Evolutionary conservation across 2,888 invertebrate species (phyloP).

Genomic region (Empis stercorea): DNA sequence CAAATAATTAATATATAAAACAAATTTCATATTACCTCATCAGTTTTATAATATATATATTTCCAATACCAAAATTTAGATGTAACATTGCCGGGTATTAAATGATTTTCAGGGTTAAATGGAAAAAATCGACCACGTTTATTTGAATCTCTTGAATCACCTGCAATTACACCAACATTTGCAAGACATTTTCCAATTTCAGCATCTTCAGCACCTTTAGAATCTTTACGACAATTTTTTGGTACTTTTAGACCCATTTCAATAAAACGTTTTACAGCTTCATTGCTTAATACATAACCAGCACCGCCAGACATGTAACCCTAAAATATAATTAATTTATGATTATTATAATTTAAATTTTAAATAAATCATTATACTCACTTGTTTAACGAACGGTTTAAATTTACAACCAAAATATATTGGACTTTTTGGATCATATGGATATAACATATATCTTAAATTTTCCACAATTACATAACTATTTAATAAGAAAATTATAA

Average conservation of each 20-base stretch:
- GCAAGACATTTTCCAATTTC: conserved; percentile 54
- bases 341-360: neutral
- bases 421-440: conserved; percentile 54
- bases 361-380: neutral
- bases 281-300: conserved; percentile 78
- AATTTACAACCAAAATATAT: conserved; percentile 83
- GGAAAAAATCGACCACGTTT: conserved; percentile 91
- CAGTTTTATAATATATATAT: conserved; percentile 85
- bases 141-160: conserved; percentile 69
- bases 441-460: conserved; percentile 69
- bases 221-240: conserved; percentile 29
- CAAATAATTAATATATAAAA: neutral
- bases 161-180: conserved; percentile 66
- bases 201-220: conserved; percentile 19
- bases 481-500: conserved; percentile 12
- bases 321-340: conserved; percentile 20
- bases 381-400: neutral
- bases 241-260: conserved; percentile 42
- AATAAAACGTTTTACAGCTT: conserved; percentile 60
- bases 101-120: conserved; percentile 85
- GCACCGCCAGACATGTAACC: conserved; percentile 83
- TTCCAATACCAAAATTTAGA: conserved; percentile 91
- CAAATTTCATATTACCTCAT: conserved; percentile 49
- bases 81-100: conserved; percentile 61
- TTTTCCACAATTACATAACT: conserved; percentile 89